These are phyloP conservation scores for Micrasema longulum DNA, from an alignment of 1,140 invertebrate genomes.

Conservation along the genomic window DNA sequence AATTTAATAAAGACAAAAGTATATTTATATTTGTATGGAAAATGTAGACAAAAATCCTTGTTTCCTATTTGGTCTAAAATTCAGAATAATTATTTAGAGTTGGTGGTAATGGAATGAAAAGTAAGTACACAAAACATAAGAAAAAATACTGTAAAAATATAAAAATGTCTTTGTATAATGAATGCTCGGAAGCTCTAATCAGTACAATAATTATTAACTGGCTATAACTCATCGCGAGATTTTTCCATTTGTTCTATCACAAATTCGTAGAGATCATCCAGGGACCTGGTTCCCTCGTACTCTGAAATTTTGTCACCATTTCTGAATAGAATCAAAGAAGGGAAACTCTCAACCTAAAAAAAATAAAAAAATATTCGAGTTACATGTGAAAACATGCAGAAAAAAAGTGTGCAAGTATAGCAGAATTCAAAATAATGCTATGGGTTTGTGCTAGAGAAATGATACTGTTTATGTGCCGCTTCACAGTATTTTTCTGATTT, in stretches of 20 bases:
- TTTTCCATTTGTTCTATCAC: conserved; percentile 67
- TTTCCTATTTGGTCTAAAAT: conserved; percentile 2
- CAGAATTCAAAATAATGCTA: too few species aligned
- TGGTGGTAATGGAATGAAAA: conserved; percentile 4
- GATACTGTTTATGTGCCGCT: too few species aligned
- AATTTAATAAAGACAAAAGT: neutral
- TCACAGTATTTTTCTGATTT: too few species aligned
- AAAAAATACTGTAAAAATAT: neutral
- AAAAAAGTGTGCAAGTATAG: too few species aligned
- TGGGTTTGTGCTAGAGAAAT: too few species aligned
- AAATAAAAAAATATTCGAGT: too few species aligned
- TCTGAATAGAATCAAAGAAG: conserved; percentile 76
- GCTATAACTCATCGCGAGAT: conserved; percentile 73
- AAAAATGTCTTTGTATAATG: too few species aligned
- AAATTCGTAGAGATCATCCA: conserved; percentile 77
- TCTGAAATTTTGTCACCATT: conserved; percentile 76
- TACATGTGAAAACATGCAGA: too few species aligned
- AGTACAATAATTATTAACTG: conserved; percentile 6
- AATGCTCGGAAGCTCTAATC: too few species aligned
- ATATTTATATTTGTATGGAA: neutral
- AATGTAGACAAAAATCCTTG: neutral
- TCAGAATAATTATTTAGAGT: conserved; percentile 2
- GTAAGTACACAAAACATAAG: conserved; percentile 21
- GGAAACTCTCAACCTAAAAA: conserved; percentile 74
- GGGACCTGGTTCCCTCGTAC: conserved; percentile 76